Percentiles rank a stretch among this genome's conserved stretches.
phyloP scores from a whole-genome alignment of 2,888 invertebrate species.

The Norana najaformis region DNA sequence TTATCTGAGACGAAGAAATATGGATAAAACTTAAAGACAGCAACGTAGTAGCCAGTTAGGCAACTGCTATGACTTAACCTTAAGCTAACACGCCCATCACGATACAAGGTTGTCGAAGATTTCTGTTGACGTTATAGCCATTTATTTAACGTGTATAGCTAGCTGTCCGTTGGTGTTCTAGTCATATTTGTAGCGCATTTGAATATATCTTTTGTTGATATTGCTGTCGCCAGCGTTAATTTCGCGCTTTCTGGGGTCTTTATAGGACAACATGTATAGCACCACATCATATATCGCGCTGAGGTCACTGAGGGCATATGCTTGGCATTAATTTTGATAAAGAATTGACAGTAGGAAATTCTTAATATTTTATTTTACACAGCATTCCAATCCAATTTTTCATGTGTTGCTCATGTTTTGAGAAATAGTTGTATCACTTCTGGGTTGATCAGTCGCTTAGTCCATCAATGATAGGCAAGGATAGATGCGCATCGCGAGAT shows the following conservation, averaged over 20 bases:
- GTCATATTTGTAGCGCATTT: not conserved
- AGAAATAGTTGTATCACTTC: too few species aligned
- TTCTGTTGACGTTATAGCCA: not conserved
- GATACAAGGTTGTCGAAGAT: not conserved
- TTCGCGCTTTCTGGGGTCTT: not conserved
- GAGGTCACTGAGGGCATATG: not conserved
- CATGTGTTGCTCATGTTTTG: too few species aligned
- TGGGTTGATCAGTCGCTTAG: too few species aligned
- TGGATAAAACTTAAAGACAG: too few species aligned
- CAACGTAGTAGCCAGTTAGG: too few species aligned
- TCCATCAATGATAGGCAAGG: too few species aligned
- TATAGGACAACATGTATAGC: not conserved
- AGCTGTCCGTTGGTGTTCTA: not conserved
- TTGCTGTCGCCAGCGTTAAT: not conserved
- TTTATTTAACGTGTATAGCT: not conserved
- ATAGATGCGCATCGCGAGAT: too few species aligned
- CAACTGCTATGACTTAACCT: too few species aligned
- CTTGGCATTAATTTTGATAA: not conserved
- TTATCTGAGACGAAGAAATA: not conserved
- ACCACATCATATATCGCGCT: not conserved
- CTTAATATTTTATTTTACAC: too few species aligned
- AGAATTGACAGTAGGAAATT: not conserved
- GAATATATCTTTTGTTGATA: not conserved
- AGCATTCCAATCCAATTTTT: too few species aligned
- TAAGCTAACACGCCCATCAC: not conserved